Conservation (phyloP, 2,888 invertebrate species). For the Alcis repandata region DNA sequence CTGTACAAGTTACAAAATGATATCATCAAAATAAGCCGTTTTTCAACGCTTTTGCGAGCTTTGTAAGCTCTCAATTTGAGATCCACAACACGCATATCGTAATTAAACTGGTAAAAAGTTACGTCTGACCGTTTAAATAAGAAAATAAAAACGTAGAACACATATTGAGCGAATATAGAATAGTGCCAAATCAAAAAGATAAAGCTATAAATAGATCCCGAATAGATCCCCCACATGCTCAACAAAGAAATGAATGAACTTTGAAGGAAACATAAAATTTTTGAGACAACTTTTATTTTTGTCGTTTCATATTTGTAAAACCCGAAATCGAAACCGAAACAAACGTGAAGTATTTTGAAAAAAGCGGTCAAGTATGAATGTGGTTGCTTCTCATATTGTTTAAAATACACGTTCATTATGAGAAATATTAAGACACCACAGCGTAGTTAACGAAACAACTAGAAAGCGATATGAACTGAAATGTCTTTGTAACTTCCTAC, state of each 20-base stretch:
- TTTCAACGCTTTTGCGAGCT: not conserved
- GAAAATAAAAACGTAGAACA: not conserved
- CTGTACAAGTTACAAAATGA: not conserved
- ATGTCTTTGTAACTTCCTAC: too few relatives aligned
- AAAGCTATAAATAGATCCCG: not conserved
- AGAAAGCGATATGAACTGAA: too few relatives aligned
- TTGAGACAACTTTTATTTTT: not conserved
- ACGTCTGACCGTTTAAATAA: not conserved
- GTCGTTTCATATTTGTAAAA: not conserved
- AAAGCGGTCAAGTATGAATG: not conserved
- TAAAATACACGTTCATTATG: not conserved
- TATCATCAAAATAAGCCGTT: not conserved
- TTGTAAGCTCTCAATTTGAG: not conserved
- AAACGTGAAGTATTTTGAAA: constrained; percentile 1
- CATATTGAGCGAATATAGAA: not conserved
- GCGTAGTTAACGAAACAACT: not conserved
- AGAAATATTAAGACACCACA: not conserved
- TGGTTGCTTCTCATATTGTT: not conserved
- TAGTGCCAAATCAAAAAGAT: not conserved
- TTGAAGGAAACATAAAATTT: not conserved
- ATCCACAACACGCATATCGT: not conserved
- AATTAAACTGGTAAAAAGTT: not conserved
- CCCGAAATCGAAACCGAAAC: not conserved
- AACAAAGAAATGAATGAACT: not conserved
- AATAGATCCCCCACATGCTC: not conserved